phyloP scores from a whole-genome alignment of 64 coral and sea anemone species.

The Pocillopora verrucosa region DNA sequence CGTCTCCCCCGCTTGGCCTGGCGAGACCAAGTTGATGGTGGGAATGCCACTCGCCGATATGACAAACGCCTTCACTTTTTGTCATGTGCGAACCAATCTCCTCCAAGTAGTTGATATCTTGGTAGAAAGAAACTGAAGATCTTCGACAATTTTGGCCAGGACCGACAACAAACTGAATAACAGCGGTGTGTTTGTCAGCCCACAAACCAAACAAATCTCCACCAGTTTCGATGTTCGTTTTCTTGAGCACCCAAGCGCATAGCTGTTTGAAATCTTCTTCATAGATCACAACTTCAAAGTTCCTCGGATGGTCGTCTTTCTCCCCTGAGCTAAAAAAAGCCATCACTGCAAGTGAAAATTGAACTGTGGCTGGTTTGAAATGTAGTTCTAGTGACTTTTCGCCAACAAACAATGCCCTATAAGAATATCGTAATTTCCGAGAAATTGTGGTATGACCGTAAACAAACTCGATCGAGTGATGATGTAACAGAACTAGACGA shows the following conservation, averaged over 20 bases:
- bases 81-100: conserved; percentile 33
- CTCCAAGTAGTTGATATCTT: conserved; percentile 38
- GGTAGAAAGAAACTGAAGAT: conserved; percentile 32
- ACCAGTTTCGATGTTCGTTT: conserved; percentile 45
- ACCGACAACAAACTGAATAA: conserved; percentile 50
- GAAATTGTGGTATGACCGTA: background rate
- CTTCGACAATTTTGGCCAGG: conserved; percentile 27
- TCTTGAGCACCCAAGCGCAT: conserved; percentile 12
- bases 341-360: too few relatives aligned
- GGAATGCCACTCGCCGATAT: conserved; percentile 68
- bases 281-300: conserved; percentile 25
- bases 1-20: conserved; percentile 68
- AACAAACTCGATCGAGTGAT: background rate
- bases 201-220: conserved; percentile 64
- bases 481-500: background rate
- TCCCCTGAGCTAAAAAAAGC: background rate
- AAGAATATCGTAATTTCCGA: background rate
- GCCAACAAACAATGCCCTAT: too few relatives aligned
- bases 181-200: conserved; percentile 44
- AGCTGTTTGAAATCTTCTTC: conserved; percentile 35
- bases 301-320: background rate
- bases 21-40: conserved; percentile 63
- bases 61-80: conserved; percentile 21
- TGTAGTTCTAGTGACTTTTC: too few relatives aligned
- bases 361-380: too few relatives aligned